Percentiles rank a stretch among this genome's conserved stretches.
Evolutionary conservation across 2,113 vertebrate genomes (phyloP).

Genomic region (Indicator indicator): DNA sequence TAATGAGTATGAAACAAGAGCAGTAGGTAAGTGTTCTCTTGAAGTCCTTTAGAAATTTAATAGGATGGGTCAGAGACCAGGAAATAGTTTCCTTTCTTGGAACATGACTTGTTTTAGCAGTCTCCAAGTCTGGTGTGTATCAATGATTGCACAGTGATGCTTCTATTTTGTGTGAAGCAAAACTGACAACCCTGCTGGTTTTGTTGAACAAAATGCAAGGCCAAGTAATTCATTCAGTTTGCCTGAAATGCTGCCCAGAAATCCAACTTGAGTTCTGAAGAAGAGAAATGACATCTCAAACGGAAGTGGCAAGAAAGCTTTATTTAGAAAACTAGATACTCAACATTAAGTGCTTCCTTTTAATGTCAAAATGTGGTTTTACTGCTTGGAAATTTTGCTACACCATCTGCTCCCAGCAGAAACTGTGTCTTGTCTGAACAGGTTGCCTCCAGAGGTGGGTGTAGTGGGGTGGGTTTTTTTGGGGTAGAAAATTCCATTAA

Average conservation of each 20-base stretch:
- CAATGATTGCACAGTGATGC: not conserved
- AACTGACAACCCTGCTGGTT: not conserved
- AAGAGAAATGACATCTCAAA: not conserved
- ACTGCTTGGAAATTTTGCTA: not conserved
- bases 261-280: not conserved
- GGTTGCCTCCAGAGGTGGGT: not conserved
- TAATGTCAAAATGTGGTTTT: not conserved
- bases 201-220: not conserved
- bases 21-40: conserved; percentile 82
- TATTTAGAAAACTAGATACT: not conserved
- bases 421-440: not conserved
- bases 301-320: not conserved
- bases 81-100: not conserved
- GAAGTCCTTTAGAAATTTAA: not conserved
- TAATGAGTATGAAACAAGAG: conserved; percentile 88
- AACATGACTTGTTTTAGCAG: not conserved
- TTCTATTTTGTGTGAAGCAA: not conserved
- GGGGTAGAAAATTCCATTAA: not conserved
- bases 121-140: not conserved
- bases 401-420: not conserved
- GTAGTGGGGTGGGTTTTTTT: not conserved
- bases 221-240: not conserved
- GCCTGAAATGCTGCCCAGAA: not conserved
- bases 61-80: not conserved
- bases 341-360: not conserved